These are phyloP conservation scores for Pogonognathellus flavescens DNA, from an alignment of 1,140 invertebrate species.

Conservation along the genomic window DNA sequence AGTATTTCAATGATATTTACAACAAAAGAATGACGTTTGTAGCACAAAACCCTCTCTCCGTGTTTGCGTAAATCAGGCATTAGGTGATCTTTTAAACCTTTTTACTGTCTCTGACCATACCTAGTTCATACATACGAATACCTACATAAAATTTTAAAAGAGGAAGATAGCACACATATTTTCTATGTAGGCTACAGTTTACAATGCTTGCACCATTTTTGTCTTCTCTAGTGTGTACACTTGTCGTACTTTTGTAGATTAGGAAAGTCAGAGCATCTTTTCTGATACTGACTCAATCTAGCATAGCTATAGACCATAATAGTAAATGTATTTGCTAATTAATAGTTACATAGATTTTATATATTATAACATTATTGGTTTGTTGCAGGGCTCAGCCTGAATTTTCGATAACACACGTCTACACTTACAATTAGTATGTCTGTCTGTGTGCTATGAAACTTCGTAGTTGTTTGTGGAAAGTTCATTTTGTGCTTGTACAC, in stretches of 20 bases:
- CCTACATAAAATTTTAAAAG: neutral
- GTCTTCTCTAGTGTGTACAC: constrained; percentile 1
- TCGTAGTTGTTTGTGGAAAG: no score
- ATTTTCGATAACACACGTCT: no score
- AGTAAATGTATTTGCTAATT: no score
- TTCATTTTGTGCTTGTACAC: no score
- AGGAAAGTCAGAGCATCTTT: no score
- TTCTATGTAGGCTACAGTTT: constrained; percentile 26
- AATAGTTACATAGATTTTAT: no score
- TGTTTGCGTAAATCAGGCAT: neutral
- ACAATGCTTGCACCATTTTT: constrained; percentile 33
- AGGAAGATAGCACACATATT: constrained; percentile 29
- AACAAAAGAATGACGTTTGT: constrained; percentile 30
- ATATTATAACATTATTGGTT: no score
- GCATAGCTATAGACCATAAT: no score
- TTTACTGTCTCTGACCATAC: neutral
- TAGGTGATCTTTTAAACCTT: neutral
- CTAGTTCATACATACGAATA: neutral
- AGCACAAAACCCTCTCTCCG: constrained; percentile 13
- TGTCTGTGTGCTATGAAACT: no score
- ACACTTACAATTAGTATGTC: no score
- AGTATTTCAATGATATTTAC: constrained; percentile 12
- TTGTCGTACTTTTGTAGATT: neutral
- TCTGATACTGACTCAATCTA: no score
- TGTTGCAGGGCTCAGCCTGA: no score